A percentile compares a stretch with the other conserved stretches of the same genome.
Conservation (phyloP, 2,797 vertebrate genomes). For the Sparus aurata region DNA sequence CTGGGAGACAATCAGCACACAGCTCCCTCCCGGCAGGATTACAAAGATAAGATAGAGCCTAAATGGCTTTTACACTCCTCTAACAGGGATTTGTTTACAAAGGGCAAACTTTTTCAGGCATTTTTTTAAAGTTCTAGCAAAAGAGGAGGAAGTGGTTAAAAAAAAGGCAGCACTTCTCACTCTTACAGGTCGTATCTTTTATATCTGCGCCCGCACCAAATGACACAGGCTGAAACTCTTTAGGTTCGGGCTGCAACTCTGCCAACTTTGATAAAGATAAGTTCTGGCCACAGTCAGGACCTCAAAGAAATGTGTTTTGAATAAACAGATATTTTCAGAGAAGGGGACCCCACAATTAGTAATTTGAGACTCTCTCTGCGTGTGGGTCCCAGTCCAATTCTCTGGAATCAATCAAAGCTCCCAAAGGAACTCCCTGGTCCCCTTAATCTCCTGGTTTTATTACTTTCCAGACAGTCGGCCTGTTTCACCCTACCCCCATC, state of each 20-base stretch:
- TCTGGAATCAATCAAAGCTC: constrained; percentile 89
- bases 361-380: constrained; percentile 83
- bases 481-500: constrained; percentile 87
- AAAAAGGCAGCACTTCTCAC: constrained; percentile 26
- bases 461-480: constrained; percentile 89
- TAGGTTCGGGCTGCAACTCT: constrained; percentile 27
- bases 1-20: constrained; percentile 82
- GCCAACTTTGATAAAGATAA: constrained; percentile 65
- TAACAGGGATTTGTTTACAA: constrained; percentile 65
- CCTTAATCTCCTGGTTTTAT: constrained; percentile 91
- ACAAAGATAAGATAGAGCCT: constrained; percentile 78
- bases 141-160: constrained; percentile 15
- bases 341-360: constrained; percentile 87
- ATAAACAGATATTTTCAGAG: constrained; percentile 86
- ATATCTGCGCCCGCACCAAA: constrained; percentile 17
- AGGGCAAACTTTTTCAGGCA: constrained; percentile 59
- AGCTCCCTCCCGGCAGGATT: constrained; percentile 77
- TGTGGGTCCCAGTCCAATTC: constrained; percentile 86
- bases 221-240: constrained; percentile 22
- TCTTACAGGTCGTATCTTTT: constrained; percentile 28
- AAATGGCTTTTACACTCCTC: constrained; percentile 78
- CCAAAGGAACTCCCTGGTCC: constrained; percentile 87
- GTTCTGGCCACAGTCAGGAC: constrained; percentile 54
- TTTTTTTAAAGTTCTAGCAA: constrained; percentile 29
- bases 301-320: constrained; percentile 81